phyloP scores from a whole-genome alignment of 2,113 vertebrate species.

The Lucifuga dentata region DNA sequence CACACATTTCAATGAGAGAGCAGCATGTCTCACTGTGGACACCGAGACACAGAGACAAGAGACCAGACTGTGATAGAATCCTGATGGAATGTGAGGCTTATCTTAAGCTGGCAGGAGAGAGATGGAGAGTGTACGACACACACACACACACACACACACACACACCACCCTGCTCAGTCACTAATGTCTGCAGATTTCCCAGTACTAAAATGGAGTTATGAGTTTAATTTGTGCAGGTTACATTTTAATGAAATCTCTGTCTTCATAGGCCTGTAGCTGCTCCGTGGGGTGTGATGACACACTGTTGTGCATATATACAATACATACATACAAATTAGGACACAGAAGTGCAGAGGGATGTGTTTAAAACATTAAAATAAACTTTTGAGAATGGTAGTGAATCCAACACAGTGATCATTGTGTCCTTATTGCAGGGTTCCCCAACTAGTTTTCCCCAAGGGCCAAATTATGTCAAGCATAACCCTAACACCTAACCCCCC shows the following conservation, averaged over 20 bases:
- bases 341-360: neutral
- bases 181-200: constrained; percentile 11
- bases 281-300: constrained; percentile 2
- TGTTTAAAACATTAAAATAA: too few species aligned
- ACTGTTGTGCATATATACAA: neutral
- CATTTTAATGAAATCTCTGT: neutral
- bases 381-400: too few species aligned
- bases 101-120: constrained; percentile 52
- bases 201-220: constrained; percentile 35
- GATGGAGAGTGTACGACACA: neutral
- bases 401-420: too few species aligned
- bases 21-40: constrained; percentile 7
- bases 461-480: too few species aligned
- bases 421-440: too few species aligned
- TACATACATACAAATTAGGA: neutral
- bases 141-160: constrained; percentile 5
- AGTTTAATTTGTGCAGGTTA: constrained; percentile 16
- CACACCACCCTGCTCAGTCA: constrained; percentile 10
- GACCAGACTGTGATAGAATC: constrained; percentile 61
- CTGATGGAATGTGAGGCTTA: constrained; percentile 70
- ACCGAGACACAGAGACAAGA: constrained; percentile 15
- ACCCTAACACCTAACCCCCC: too few species aligned
- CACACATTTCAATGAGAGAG: constrained; percentile 32
- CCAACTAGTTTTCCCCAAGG: too few species aligned
- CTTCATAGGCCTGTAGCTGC: neutral